phyloP scores from a whole-genome alignment of 2,888 invertebrate genomes.

The Drosophila buzzatii region DNA sequence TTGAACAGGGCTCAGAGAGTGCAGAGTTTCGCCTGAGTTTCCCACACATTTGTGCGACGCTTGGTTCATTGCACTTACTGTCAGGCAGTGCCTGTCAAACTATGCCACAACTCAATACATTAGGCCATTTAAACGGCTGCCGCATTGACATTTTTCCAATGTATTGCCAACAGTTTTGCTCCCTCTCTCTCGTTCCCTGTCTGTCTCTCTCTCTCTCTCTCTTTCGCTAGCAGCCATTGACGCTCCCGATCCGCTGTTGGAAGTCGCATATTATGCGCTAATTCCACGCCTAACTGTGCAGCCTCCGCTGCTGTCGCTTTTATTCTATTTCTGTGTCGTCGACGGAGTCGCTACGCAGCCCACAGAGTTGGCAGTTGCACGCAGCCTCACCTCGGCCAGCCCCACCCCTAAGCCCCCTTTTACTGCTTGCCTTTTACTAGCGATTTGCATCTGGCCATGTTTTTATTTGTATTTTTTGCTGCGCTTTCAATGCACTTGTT shows the following conservation, averaged over 20 bases:
- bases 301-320: slow-evolving; percentile 74
- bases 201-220: background rate
- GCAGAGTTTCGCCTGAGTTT: slow-evolving; percentile 1
- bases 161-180: slow-evolving; percentile 6
- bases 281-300: slow-evolving; percentile 75
- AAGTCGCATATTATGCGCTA: slow-evolving; percentile 73
- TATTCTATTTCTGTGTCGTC: slow-evolving; percentile 78
- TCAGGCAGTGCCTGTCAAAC: slow-evolving; percentile 49
- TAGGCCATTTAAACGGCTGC: slow-evolving; percentile 18
- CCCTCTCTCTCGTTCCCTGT: background rate
- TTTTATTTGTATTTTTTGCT: background rate
- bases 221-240: background rate
- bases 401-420: background rate
- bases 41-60: slow-evolving; percentile 7
- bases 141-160: slow-evolving; percentile 61
- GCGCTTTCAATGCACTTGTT: background rate
- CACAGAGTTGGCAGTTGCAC: slow-evolving; percentile 38
- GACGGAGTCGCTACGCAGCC: slow-evolving; percentile 65
- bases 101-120: slow-evolving; percentile 48
- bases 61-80: slow-evolving; percentile 65
- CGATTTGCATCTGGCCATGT: slow-evolving; percentile 35
- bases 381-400: background rate
- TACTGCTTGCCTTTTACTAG: slow-evolving; percentile 14
- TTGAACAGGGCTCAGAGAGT: slow-evolving; percentile 27
- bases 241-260: slow-evolving; percentile 58